Conservation (phyloP, 2,797 vertebrate genomes). For the Onychomys leucogaster region DNA sequence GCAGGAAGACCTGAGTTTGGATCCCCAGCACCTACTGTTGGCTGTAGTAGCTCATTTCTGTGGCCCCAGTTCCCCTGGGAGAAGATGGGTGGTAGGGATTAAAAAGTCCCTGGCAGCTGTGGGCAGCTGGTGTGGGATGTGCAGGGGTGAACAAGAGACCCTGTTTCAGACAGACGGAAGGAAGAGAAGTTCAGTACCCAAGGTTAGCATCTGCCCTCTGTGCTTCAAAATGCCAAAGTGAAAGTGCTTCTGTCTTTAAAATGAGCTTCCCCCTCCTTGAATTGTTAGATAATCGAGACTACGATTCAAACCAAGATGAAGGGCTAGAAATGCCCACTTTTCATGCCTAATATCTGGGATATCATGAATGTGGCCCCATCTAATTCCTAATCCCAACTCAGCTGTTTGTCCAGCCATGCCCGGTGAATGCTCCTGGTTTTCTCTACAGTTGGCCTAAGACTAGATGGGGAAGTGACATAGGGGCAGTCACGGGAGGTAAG, state of each 20-base stretch:
- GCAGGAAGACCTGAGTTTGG: neutral
- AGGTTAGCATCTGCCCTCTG: neutral
- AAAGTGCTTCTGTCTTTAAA: conserved; percentile 33
- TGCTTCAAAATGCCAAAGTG: neutral
- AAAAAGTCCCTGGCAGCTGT: neutral
- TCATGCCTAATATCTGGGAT: neutral
- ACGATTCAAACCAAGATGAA: neutral
- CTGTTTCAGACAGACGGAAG: neutral
- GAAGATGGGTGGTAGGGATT: neutral
- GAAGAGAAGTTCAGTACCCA: no score
- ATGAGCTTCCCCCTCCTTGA: neutral
- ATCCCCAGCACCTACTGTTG: neutral
- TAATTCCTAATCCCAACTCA: neutral
- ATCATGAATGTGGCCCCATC: neutral
- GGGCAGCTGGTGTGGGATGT: neutral
- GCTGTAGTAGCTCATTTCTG: no score
- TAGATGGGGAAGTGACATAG: neutral
- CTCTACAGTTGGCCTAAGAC: neutral
- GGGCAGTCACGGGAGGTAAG: neutral
- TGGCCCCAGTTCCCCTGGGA: neutral
- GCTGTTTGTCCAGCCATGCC: neutral
- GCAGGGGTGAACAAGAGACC: neutral
- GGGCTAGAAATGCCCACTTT: neutral
- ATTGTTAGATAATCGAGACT: conserved; percentile 6
- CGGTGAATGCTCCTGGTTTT: neutral